These are phyloP conservation scores for Sander vitreus DNA, from an alignment of 2,113 vertebrate genomes.

Conservation along the genomic window DNA sequence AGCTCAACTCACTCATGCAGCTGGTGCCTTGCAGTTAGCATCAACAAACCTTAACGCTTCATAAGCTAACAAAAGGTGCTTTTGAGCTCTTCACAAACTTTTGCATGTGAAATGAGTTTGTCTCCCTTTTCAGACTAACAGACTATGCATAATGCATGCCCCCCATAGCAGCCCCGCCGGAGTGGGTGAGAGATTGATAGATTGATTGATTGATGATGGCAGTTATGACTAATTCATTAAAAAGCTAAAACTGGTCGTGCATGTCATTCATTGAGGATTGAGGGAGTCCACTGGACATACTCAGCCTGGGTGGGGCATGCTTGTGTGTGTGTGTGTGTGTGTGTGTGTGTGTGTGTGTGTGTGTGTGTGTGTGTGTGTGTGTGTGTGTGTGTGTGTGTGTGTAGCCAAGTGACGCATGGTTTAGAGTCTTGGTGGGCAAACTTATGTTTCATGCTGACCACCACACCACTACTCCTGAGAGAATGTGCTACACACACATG, in stretches of 20 bases:
- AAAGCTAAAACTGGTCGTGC: constrained; percentile 64
- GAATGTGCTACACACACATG: constrained; percentile 75
- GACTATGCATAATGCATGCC: constrained; percentile 77
- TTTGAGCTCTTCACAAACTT: constrained; percentile 46
- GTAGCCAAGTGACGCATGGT: constrained; percentile 40
- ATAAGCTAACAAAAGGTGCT: constrained; percentile 51
- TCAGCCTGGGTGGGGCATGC: neutral
- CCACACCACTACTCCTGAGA: constrained; percentile 77
- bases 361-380: constrained; percentile 4
- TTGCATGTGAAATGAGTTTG: constrained; percentile 74
- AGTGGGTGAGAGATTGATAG: constrained; percentile 76
- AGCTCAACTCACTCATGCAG: constrained; percentile 24
- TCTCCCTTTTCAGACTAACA: constrained; percentile 47
- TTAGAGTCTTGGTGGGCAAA: constrained; percentile 22
- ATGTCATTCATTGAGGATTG: constrained; percentile 67
- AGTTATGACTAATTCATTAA: constrained; percentile 82
- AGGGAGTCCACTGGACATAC: constrained; percentile 41
- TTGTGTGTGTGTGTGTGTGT: constrained; percentile 9
- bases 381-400: constrained; percentile 20
- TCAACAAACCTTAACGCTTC: constrained; percentile 43
- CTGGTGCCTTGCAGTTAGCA: constrained; percentile 40
- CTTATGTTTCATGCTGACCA: constrained; percentile 63
- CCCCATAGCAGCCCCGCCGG: constrained; percentile 39
- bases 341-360: neutral
- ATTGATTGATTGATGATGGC: constrained; percentile 82